Evolutionary conservation across 2,113 vertebrate genomes (phyloP), one percentile per base, ranked within the genome.

Genomic region (Eulemur rufifrons): DNA sequence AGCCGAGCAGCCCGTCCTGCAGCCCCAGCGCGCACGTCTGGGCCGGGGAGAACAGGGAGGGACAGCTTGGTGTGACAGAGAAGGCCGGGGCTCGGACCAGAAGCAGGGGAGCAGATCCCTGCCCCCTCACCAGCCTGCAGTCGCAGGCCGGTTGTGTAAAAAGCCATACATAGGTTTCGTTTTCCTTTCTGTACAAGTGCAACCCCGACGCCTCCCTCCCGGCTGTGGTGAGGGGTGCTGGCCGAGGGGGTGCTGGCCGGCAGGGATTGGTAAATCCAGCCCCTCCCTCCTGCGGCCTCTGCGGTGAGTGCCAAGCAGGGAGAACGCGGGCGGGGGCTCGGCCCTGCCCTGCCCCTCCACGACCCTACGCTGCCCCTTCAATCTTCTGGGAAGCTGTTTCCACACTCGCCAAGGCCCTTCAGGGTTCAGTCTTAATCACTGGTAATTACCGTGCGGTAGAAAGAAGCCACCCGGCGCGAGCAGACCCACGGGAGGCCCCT

Each of bases 121-220:
- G 45, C 73, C n/a, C 34, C n/a, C 8, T 73, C n/a, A 21, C 54
- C 29, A 27, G 66, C 42, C 66, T 80, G 56, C 32, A 66, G 21
- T 54, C n/a, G 10, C 1, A 39, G 37, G 64, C 52, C 63, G 34
- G 23, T 74, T 52, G 66, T 66, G 59, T 56, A n/a, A 71, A 47
- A 78, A 74, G 23, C 15, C 7, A 6, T 21, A 27, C 13, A n/a
- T 63, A 63, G 42, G 15, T 37, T 88, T 27, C 4, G 0, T 88
- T 93, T 87, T 86, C 80, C 52, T 69, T 68, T 76, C 88, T 63
- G 39, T 59, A 25, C 42, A 91, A 83, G 54, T 74, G 17, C 39
- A 20, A 4, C 42, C 0, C 8, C 5, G 6, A 20, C 4, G 27
- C 73, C 23, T 69, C 23, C 54, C 18, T 71, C 5, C 52, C n/a